Percentiles rank a stretch among this genome's conserved stretches.
Evolutionary conservation across 2,113 vertebrate genomes (phyloP).

Genomic region (Turdus rufiventris): DNA sequence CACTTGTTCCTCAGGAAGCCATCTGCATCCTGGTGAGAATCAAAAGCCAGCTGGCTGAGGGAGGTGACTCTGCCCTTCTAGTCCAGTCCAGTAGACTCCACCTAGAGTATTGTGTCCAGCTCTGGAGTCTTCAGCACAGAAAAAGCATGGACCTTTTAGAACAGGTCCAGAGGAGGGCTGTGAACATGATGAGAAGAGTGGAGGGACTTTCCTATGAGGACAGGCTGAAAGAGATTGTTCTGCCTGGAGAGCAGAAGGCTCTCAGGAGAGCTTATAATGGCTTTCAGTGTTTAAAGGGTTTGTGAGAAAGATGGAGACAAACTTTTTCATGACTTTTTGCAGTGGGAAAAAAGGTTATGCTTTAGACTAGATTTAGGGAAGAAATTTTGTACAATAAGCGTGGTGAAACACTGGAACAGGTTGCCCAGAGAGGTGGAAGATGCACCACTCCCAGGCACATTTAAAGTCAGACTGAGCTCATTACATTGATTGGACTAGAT

Average conservation of each 20-base stretch:
- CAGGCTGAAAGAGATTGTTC: background rate
- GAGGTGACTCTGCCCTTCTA: background rate
- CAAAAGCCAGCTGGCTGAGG: background rate
- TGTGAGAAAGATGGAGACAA: background rate
- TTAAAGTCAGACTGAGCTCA: background rate
- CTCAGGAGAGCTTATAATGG: background rate
- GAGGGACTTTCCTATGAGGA: background rate
- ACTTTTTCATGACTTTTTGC: rapidly evolving
- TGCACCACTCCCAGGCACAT: background rate
- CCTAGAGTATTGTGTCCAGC: too few species aligned
- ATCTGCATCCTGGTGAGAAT: background rate
- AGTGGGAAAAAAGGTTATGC: background rate
- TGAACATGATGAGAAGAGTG: background rate
- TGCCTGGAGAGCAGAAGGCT: background rate
- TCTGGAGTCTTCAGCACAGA: background rate
- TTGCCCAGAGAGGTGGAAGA: background rate
- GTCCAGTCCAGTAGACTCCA: background rate
- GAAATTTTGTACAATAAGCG: background rate
- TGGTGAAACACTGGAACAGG: background rate
- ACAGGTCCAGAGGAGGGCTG: background rate
- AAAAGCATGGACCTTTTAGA: background rate
- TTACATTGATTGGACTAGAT: background rate
- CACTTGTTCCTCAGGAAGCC: background rate
- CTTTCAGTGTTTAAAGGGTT: background rate
- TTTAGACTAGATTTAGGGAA: background rate